Percentiles rank a stretch among this genome's conserved stretches.
Evolutionary conservation across 2,797 vertebrate species (phyloP).

Genomic region (Picus viridis): DNA sequence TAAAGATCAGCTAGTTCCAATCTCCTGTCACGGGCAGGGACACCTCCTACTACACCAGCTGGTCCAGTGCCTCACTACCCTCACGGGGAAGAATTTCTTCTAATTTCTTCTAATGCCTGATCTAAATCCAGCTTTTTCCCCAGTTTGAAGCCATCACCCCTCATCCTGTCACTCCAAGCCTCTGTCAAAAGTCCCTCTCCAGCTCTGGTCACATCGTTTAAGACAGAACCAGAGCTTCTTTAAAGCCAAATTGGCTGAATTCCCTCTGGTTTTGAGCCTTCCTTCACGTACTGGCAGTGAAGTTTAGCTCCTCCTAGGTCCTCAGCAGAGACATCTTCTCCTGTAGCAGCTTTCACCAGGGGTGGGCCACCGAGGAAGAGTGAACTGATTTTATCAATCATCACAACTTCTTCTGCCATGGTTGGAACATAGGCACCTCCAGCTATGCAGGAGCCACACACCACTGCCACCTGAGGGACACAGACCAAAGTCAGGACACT

Average conservation of each 20-base stretch:
- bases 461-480: slow-evolving; percentile 84
- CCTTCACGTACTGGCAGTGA: slow-evolving; percentile 81
- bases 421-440: slow-evolving; percentile 88
- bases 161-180: too few species aligned
- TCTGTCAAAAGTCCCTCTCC: too few species aligned
- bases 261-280: background rate
- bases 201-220: background rate
- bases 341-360: slow-evolving; percentile 91
- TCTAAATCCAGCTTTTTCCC: too few species aligned
- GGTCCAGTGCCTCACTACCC: too few species aligned
- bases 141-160: too few species aligned
- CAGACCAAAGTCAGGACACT: background rate
- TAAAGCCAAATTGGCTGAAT: background rate
- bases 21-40: too few species aligned
- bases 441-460: slow-evolving; percentile 89
- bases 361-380: slow-evolving; percentile 89
- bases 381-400: slow-evolving; percentile 85
- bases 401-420: slow-evolving; percentile 87
- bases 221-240: background rate
- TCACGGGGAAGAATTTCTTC: too few species aligned
- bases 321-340: slow-evolving; percentile 86
- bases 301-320: slow-evolving; percentile 88
- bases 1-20: too few species aligned
- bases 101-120: too few species aligned
- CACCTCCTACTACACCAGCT: too few species aligned